These are phyloP conservation scores for Thalassophryne amazonica DNA, from an alignment of 2,797 vertebrate species.

Conservation along the genomic window DNA sequence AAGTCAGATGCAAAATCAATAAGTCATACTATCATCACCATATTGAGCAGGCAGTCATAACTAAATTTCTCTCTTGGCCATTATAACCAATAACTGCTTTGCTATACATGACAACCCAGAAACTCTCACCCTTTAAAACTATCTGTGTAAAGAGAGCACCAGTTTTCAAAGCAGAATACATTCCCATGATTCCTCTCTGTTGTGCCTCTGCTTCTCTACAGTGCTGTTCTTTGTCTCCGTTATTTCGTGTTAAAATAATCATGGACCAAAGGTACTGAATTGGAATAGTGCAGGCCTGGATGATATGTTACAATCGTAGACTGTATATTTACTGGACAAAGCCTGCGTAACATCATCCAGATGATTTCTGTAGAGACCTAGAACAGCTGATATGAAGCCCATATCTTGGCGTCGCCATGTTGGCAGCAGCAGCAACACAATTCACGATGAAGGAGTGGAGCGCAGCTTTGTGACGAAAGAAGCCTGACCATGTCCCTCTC, in stretches of 20 bases:
- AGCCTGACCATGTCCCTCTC: too few relatives aligned
- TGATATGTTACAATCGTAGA: constrained; percentile 67
- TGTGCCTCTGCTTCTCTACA: constrained; percentile 37
- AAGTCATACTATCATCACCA: constrained; percentile 14
- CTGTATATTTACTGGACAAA: too few relatives aligned
- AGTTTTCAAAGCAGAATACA: constrained; percentile 50
- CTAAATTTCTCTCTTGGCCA: constrained; percentile 14
- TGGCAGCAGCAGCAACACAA: too few relatives aligned
- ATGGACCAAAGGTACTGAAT: constrained; percentile 65
- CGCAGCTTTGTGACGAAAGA: too few relatives aligned
- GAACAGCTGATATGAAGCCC: too few relatives aligned
- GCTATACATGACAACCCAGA: constrained; percentile 15
- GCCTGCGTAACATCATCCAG: too few relatives aligned
- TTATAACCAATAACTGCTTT: constrained; percentile 29
- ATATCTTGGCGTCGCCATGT: too few relatives aligned
- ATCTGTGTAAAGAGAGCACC: constrained; percentile 24
- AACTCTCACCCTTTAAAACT: constrained; percentile 9
- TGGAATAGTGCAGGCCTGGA: constrained; percentile 57
- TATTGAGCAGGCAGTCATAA: constrained; percentile 15
- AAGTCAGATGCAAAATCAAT: constrained; percentile 25
- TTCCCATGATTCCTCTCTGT: constrained; percentile 16
- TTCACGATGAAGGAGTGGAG: too few relatives aligned
- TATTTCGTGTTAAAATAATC: constrained; percentile 74
- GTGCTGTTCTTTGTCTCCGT: constrained; percentile 63
- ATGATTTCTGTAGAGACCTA: too few relatives aligned